phyloP scores from a whole-genome alignment of 2,113 vertebrate genomes.

The Gnathonemus echidnorhynchus region DNA sequence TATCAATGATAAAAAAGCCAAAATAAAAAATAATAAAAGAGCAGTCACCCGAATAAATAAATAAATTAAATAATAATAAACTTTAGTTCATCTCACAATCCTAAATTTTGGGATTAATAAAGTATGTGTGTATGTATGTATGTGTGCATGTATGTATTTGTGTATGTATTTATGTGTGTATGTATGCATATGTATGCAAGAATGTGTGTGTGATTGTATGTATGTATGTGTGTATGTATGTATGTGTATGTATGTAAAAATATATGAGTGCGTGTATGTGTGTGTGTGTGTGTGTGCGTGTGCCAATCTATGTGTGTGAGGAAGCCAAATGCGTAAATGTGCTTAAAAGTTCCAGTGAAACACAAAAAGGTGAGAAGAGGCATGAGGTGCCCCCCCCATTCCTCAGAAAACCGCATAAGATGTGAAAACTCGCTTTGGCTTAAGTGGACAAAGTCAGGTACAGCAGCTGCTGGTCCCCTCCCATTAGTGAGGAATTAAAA shows the following conservation, averaged over 20 bases:
- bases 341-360: neutral
- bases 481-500: neutral
- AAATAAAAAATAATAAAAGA: neutral
- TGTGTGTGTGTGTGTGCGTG: too few species aligned
- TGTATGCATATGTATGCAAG: too few species aligned
- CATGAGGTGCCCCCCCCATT: neutral
- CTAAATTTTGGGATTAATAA: neutral
- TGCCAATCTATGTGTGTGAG: neutral
- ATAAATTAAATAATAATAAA: neutral
- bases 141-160: too few species aligned
- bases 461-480: neutral
- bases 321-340: neutral
- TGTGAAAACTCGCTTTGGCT: neutral
- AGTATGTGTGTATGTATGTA: too few species aligned
- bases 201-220: fast-evolving
- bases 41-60: neutral
- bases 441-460: neutral
- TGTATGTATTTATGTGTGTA: too few species aligned
- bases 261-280: too few species aligned
- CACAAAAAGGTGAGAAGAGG: too few species aligned
- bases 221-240: too few species aligned
- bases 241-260: too few species aligned
- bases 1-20: neutral
- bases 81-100: neutral
- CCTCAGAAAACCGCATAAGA: neutral